Percentiles rank a stretch among this genome's conserved stretches.
phyloP scores from a whole-genome alignment of 2,113 vertebrate genomes.

The Jaculus jaculus region DNA sequence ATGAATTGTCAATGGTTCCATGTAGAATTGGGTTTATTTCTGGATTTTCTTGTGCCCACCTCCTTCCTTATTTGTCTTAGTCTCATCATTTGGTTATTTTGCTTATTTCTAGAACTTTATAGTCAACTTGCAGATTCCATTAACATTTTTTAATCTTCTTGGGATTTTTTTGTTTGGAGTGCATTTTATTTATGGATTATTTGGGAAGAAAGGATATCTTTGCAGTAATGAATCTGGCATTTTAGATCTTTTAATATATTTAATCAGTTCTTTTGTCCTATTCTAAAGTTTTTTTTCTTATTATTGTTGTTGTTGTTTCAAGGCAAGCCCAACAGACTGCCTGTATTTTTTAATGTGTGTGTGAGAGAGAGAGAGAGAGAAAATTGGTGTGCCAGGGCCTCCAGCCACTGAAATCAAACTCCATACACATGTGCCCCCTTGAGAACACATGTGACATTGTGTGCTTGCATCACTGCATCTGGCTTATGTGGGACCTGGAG shows the following conservation, averaged over 20 bases:
- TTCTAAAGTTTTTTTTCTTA: not conserved
- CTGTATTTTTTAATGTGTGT: too few species aligned
- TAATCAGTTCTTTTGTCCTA: not conserved
- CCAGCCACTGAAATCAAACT: too few species aligned
- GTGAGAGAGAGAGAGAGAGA: too few species aligned
- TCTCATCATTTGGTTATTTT: conserved; percentile 9
- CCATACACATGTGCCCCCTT: too few species aligned
- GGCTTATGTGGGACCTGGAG: too few species aligned
- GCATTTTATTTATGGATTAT: not conserved
- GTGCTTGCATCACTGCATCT: too few species aligned
- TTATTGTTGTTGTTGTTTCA: too few species aligned
- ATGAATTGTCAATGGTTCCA: conserved; percentile 25
- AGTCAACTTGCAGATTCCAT: not conserved
- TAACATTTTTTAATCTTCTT: not conserved
- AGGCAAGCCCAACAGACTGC: too few species aligned
- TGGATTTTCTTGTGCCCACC: not conserved
- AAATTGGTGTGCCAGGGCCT: too few species aligned
- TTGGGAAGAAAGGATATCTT: not conserved
- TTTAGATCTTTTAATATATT: not conserved
- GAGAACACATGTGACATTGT: too few species aligned
- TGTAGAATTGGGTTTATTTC: conserved; percentile 10
- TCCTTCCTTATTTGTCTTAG: not conserved
- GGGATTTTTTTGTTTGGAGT: conserved; percentile 29
- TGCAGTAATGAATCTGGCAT: not conserved
- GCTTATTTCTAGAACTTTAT: conserved; percentile 4